Conservation (phyloP, 1,140 invertebrate species). For the Lithobius niger region DNA sequence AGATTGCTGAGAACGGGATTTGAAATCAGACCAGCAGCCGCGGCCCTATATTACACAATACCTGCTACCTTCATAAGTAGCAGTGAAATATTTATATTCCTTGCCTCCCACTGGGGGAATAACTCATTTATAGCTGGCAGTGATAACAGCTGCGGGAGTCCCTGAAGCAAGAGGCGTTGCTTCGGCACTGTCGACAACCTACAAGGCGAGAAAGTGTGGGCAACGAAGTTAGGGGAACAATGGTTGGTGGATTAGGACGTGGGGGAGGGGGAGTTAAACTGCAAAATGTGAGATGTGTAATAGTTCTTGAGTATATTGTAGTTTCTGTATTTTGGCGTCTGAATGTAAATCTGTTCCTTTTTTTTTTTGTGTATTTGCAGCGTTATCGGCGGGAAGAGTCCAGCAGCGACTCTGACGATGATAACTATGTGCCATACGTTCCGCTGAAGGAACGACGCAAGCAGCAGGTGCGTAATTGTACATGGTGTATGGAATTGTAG, state of each 20-base stretch:
- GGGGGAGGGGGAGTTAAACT: too few relatives aligned
- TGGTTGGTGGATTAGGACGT: not conserved
- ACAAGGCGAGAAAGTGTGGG: not conserved
- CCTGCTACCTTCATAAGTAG: not conserved
- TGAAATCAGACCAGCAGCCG: too few relatives aligned
- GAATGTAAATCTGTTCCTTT: not conserved
- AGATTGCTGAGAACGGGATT: too few relatives aligned
- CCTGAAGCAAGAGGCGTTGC: not conserved
- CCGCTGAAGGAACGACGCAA: slow-evolving; percentile 79
- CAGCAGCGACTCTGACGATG: slow-evolving; percentile 42
- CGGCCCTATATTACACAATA: too few relatives aligned
- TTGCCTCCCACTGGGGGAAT: not conserved
- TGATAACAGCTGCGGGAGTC: not conserved
- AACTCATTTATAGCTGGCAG: slow-evolving; percentile 5
- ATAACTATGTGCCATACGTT: slow-evolving; percentile 76
- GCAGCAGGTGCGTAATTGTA: slow-evolving; percentile 49
- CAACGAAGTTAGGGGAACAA: not conserved
- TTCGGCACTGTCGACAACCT: not conserved
- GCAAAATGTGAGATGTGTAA: not conserved
- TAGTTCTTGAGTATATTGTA: not conserved
- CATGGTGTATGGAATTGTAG: not conserved
- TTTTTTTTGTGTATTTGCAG: slow-evolving; percentile 18
- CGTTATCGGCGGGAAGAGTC: slow-evolving; percentile 31
- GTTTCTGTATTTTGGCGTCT: not conserved
- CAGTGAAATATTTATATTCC: not conserved